A percentile compares a stretch with the other conserved stretches of the same genome.
Evolutionary conservation across 2,888 invertebrate species (phyloP).

Genomic region (Tineola bisselliella): DNA sequence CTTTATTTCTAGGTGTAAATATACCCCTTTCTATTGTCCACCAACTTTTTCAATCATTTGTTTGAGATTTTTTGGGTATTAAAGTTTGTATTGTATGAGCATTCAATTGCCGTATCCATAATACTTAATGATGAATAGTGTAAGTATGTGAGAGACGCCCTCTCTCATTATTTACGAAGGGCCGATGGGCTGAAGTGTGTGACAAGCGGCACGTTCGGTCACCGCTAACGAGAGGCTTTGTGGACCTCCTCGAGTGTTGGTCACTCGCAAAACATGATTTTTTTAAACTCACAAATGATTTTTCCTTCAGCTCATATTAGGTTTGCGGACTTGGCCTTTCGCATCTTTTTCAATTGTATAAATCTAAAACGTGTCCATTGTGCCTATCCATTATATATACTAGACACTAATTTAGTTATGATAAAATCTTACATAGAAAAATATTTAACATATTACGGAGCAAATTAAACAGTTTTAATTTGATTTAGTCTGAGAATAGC

Average conservation of each 20-base stretch:
- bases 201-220: constrained; percentile 61
- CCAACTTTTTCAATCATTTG: no score
- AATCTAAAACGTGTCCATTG: no score
- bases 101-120: constrained; percentile 10
- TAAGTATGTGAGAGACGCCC: constrained; percentile 33
- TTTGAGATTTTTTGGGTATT: no score
- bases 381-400: background rate
- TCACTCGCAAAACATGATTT: constrained; percentile 52
- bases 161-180: constrained; percentile 67
- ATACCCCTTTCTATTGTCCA: no score
- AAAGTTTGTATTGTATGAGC: background rate
- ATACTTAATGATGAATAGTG: constrained; percentile 19
- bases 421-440: background rate
- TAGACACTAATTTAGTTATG: background rate
- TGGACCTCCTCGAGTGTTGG: constrained; percentile 55
- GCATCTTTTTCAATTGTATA: background rate
- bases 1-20: no score
- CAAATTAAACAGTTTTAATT: constrained; percentile 45
- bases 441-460: constrained; percentile 7
- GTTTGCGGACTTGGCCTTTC: constrained; percentile 26
- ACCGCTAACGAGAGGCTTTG: constrained; percentile 66
- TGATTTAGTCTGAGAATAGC: constrained; percentile 62
- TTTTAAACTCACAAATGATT: constrained; percentile 65
- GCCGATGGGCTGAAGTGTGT: constrained; percentile 62
- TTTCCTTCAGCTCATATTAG: constrained; percentile 45